Evolutionary conservation across 2,888 invertebrate species (phyloP).

Genomic region (Drosophila aldrichi): DNA sequence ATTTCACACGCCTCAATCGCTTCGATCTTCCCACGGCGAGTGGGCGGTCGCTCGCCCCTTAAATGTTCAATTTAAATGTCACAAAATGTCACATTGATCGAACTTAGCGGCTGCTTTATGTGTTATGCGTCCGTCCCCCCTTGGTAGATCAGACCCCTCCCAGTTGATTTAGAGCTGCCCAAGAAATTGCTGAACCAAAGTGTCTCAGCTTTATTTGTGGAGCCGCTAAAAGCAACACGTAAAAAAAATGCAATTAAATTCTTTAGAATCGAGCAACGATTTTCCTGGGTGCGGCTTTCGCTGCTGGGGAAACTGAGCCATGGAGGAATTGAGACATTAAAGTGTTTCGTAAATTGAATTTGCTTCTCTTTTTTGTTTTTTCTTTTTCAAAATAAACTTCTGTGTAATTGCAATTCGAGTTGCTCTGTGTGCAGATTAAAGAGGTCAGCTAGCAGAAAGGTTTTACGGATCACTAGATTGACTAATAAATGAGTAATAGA

Average conservation of each 20-base stretch:
- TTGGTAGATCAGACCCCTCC: background rate
- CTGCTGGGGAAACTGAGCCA: background rate
- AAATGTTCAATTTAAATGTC: slow-evolving; percentile 56
- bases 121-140: background rate
- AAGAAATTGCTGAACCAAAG: slow-evolving; percentile 41
- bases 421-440: background rate
- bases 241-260: slow-evolving; percentile 50
- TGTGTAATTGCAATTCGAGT: slow-evolving; percentile 25
- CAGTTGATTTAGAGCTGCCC: slow-evolving; percentile 31
- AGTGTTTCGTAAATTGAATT: slow-evolving; percentile 38
- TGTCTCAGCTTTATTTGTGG: slow-evolving; percentile 19
- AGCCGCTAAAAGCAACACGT: slow-evolving; percentile 54
- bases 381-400: slow-evolving; percentile 19
- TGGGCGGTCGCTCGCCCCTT: slow-evolving; percentile 15
- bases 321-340: slow-evolving; percentile 42
- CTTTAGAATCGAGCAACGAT: slow-evolving; percentile 22
- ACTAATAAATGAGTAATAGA: background rate
- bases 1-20: slow-evolving; percentile 18
- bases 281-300: slow-evolving; percentile 34
- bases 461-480: background rate
- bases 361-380: too few relatives aligned
- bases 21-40: slow-evolving; percentile 23
- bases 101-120: slow-evolving; percentile 37
- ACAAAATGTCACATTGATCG: slow-evolving; percentile 59
- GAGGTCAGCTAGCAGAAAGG: slow-evolving; percentile 4